phyloP scores from a whole-genome alignment of 1,140 invertebrate genomes.

The Lepidurus apus region DNA sequence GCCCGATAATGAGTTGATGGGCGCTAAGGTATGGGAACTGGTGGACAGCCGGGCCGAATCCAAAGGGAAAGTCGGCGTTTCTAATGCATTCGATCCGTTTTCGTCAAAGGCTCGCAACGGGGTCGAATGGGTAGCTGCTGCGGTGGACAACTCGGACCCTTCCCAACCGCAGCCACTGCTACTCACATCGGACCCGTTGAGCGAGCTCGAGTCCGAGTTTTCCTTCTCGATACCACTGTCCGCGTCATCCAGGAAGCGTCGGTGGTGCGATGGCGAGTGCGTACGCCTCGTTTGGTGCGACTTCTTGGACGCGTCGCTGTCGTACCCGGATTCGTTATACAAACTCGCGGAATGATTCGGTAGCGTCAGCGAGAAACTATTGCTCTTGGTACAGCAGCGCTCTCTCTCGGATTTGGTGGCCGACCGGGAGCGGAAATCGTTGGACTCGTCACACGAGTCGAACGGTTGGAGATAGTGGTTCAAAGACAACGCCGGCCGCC shows the following conservation, averaged over 20 bases:
- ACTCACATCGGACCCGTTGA: slow-evolving; percentile 39
- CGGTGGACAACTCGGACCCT: neutral
- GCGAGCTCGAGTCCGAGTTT: slow-evolving; percentile 42
- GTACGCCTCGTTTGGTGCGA: slow-evolving; percentile 19
- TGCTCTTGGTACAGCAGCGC: slow-evolving; percentile 37
- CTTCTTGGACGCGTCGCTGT: slow-evolving; percentile 61
- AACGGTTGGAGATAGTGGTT: slow-evolving; percentile 22
- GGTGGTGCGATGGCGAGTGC: neutral
- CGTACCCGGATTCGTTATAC: slow-evolving; percentile 75
- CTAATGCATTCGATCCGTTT: slow-evolving; percentile 34
- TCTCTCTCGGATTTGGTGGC: slow-evolving; percentile 39
- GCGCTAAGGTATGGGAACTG: slow-evolving; percentile 22
- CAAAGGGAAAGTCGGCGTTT: slow-evolving; percentile 41
- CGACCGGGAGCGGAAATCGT: slow-evolving; percentile 25
- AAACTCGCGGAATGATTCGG: slow-evolving; percentile 37
- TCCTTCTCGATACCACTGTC: slow-evolving; percentile 44
- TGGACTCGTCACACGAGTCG: slow-evolving; percentile 25
- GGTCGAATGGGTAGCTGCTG: neutral
- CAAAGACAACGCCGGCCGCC: slow-evolving; percentile 34
- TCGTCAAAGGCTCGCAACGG: neutral
- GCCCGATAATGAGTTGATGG: slow-evolving; percentile 21
- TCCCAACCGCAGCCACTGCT: slow-evolving; percentile 33
- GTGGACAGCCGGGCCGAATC: neutral
- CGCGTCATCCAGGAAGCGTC: slow-evolving; percentile 37
- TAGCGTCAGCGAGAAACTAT: neutral